These are phyloP conservation scores for Brenthis ino DNA, from an alignment of 2,888 invertebrate genomes.

Conservation along the genomic window DNA sequence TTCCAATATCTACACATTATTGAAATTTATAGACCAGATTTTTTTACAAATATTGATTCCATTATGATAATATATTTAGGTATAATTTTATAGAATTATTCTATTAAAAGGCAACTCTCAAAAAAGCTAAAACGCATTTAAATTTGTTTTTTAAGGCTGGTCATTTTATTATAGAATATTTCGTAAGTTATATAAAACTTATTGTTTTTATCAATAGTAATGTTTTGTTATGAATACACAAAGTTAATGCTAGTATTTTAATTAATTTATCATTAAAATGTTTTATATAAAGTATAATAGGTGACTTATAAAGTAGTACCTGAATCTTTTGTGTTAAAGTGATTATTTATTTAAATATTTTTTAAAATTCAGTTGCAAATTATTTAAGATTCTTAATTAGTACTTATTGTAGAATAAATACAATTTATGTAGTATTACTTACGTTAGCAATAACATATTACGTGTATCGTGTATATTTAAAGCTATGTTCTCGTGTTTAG, in stretches of 20 bases:
- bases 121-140: slow-evolving; percentile 6
- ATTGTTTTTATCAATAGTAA: slow-evolving; percentile 39
- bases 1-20: too few relatives aligned
- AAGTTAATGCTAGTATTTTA: slow-evolving; percentile 38
- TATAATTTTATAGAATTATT: too few relatives aligned
- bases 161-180: slow-evolving; percentile 21
- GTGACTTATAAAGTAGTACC: slow-evolving; percentile 47
- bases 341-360: slow-evolving; percentile 35
- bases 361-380: slow-evolving; percentile 32
- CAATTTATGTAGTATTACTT: slow-evolving; percentile 12
- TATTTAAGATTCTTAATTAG: slow-evolving; percentile 18
- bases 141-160: slow-evolving; percentile 14
- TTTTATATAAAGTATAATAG: slow-evolving; percentile 37
- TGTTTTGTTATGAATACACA: slow-evolving; percentile 38
- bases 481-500: slow-evolving; percentile 30
- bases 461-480: slow-evolving; percentile 29
- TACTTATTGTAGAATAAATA: slow-evolving; percentile 18
- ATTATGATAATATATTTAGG: too few relatives aligned
- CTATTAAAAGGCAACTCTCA: not conserved
- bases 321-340: slow-evolving; percentile 42
- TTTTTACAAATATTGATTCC: too few relatives aligned
- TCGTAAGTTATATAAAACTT: slow-evolving; percentile 34
- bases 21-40: too few relatives aligned
- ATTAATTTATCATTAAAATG: slow-evolving; percentile 37
- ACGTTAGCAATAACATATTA: slow-evolving; percentile 28